These are phyloP conservation scores for Drosophila tanythrix DNA, from an alignment of 2,888 invertebrate genomes.

Conservation along the genomic window DNA sequence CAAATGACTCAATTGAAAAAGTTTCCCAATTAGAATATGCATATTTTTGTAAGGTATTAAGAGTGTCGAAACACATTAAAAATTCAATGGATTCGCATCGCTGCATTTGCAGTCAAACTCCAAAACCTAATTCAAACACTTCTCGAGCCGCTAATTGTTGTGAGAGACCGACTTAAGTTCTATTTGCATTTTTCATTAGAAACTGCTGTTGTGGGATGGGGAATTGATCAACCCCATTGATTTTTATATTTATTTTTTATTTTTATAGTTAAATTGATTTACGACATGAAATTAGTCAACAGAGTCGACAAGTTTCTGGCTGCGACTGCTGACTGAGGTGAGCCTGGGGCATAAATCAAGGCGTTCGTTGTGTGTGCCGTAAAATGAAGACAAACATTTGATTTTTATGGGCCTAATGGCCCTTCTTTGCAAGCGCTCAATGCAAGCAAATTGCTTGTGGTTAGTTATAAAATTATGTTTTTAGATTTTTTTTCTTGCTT, in stretches of 20 bases:
- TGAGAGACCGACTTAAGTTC: conserved; percentile 40
- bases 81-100: conserved; percentile 20
- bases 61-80: background rate
- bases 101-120: conserved; percentile 20
- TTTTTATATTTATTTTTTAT: conserved; percentile 7
- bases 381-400: conserved; percentile 75
- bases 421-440: conserved; percentile 54
- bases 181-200: conserved; percentile 66
- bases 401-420: conserved; percentile 79
- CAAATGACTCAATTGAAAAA: conserved; percentile 18
- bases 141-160: conserved; percentile 62
- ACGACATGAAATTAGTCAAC: conserved; percentile 76
- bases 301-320: conserved; percentile 62
- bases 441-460: conserved; percentile 67
- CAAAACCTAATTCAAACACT: conserved; percentile 40
- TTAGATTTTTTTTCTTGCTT: conserved; percentile 6
- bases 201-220: conserved; percentile 12
- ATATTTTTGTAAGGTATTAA: background rate
- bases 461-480: conserved; percentile 64
- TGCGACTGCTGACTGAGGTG: conserved; percentile 17
- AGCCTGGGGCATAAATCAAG: conserved; percentile 74
- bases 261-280: conserved; percentile 77
- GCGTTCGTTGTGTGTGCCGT: conserved; percentile 47
- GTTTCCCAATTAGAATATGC: background rate
- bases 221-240: conserved; percentile 60